phyloP scores from a whole-genome alignment of 2,113 vertebrate species.

The Megaleporinus macrocephalus region DNA sequence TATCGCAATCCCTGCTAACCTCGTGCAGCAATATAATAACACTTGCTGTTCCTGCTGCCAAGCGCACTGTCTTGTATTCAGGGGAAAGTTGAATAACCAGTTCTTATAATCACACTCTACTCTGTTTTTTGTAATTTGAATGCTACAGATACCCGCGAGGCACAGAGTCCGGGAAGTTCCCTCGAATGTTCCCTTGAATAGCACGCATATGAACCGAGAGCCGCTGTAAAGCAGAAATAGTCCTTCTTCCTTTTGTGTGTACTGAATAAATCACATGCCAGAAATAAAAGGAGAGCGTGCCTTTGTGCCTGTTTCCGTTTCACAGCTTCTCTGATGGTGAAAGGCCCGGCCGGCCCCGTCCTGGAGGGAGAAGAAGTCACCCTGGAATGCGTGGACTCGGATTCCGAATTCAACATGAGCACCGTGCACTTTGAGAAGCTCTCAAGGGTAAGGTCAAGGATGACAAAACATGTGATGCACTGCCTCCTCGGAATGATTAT shows the following conservation, averaged over 20 bases:
- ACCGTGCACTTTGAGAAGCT: slow-evolving; percentile 71
- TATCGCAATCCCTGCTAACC: not conserved
- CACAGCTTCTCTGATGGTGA: slow-evolving; percentile 71
- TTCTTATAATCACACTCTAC: slow-evolving; percentile 44
- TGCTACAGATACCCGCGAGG: slow-evolving; percentile 18
- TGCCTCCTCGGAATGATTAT: not conserved
- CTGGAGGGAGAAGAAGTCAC: slow-evolving; percentile 67
- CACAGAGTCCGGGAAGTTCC: slow-evolving; percentile 8
- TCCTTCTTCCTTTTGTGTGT: not conserved
- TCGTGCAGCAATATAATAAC: not conserved
- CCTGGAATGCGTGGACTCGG: slow-evolving; percentile 70
- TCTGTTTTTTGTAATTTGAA: slow-evolving; percentile 8
- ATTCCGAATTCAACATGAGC: slow-evolving; percentile 71
- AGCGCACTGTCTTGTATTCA: not conserved
- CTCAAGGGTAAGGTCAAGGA: slow-evolving; percentile 61
- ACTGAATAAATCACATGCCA: not conserved
- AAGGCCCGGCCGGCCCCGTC: slow-evolving; percentile 65
- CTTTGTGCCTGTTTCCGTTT: slow-evolving; percentile 50
- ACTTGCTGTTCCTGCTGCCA: not conserved
- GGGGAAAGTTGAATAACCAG: slow-evolving; percentile 44
- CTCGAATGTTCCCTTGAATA: not conserved
- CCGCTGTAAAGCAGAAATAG: not conserved
- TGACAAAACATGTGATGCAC: not conserved
- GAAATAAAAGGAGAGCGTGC: not conserved
- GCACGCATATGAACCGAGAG: not conserved